Percentiles rank a stretch among this genome's conserved stretches.
These are phyloP conservation scores for Arothron firmamentum DNA, from an alignment of 2,113 vertebrate species.

Conservation along the genomic window DNA sequence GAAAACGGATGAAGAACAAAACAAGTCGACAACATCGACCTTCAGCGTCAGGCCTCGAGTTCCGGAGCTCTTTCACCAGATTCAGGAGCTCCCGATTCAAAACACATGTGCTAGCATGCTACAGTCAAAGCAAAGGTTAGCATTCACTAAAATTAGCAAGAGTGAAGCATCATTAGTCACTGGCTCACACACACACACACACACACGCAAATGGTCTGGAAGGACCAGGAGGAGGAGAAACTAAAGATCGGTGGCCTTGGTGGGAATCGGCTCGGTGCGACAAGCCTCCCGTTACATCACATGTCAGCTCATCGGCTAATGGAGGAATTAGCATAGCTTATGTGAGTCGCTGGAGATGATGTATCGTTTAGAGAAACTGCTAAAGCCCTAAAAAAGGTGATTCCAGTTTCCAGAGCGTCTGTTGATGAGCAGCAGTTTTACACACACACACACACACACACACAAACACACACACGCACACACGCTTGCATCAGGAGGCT, in stretches of 20 bases:
- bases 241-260: slow-evolving; percentile 45
- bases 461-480: slow-evolving; percentile 33
- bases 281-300: slow-evolving; percentile 53
- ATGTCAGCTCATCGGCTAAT: slow-evolving; percentile 62
- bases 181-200: slow-evolving; percentile 12
- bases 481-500: slow-evolving; percentile 67
- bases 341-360: slow-evolving; percentile 57
- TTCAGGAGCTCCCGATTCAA: not conserved
- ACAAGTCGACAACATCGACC: too few relatives aligned
- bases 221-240: slow-evolving; percentile 23
- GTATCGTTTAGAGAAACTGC: slow-evolving; percentile 55
- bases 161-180: slow-evolving; percentile 2
- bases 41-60: too few relatives aligned
- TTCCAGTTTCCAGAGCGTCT: slow-evolving; percentile 46
- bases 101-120: not conserved
- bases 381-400: slow-evolving; percentile 41
- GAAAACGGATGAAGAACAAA: too few relatives aligned
- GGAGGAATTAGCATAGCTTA: slow-evolving; percentile 64
- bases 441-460: slow-evolving; percentile 22
- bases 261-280: slow-evolving; percentile 52
- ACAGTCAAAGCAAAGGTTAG: not conserved
- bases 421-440: slow-evolving; percentile 48
- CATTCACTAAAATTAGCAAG: slow-evolving; percentile 1
- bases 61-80: not conserved
- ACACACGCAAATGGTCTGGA: not conserved